Base-by-base conservation (phyloP, 2,797 vertebrate species). In the Cephalopachus bancanus region DNA sequence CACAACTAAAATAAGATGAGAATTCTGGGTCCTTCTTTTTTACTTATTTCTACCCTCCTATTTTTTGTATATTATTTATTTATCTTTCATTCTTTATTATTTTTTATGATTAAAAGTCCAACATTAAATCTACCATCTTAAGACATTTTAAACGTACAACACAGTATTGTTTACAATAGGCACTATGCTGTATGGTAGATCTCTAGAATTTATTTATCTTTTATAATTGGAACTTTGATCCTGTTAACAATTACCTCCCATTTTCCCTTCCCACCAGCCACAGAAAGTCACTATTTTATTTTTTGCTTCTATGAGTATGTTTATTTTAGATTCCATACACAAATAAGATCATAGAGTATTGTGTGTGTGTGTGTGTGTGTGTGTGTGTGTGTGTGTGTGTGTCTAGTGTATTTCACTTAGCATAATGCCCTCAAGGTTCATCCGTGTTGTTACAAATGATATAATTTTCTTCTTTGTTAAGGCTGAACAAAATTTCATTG, bases 1-100 rank as follows among this genome's bases (percentile, higher is more conserved):
- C 59, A 75, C 55, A 17, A 75, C 28, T 62, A 95, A 97, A 71
- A 53, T 44, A 37, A 91, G 5, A 37, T 87, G 51, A 93, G 22
- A 90, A 49, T 78, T 51, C 7, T 55, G 14, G 12, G 14, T 17
- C 15, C 2, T 74, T 44, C 5, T 59, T 87, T 65, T 51, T 17
- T 59, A 49, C 16, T 44, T 67, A 75, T 51, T 30, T 5, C 19
- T 11, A 75, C 49, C 64, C 10, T 71, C 11, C 22, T 55, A 62
- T 37, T 76, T 15, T 83, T 60, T 64, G 28, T 44, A 37, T 59
- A n/a, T 37, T 64, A 22, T 60, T 22, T 9, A 60, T 60, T 60
- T 20, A 19, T 60, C 24, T 60, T 60, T 24, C 59, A 7, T 60
- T 22, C 22, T 60, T 60, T 60, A 8, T 22, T 60, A 60, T 60